These are phyloP conservation scores for Sitta europaea DNA, from an alignment of 2,113 vertebrate species.

Conservation along the genomic window DNA sequence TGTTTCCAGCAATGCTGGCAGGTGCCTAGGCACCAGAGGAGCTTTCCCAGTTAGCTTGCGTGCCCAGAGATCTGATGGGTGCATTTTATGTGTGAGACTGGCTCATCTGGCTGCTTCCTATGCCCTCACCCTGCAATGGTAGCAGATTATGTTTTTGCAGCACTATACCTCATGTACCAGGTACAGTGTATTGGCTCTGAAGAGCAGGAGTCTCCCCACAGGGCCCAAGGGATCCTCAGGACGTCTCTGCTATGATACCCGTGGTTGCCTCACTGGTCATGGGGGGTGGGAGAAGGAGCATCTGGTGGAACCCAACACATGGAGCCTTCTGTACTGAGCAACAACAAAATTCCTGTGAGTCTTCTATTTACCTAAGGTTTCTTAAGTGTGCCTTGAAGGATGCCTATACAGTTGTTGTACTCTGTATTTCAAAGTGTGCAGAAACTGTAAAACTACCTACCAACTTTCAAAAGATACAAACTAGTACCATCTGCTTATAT, in stretches of 20 bases:
- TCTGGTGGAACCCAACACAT: not conserved
- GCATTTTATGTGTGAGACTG: not conserved
- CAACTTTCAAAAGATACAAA: not conserved
- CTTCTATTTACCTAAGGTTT: not conserved
- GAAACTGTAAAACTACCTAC: not conserved
- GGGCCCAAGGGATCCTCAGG: not conserved
- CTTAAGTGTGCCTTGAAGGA: not conserved
- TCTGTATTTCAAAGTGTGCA: not conserved
- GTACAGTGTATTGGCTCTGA: not conserved
- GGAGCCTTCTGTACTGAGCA: not conserved
- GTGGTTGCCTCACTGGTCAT: not conserved
- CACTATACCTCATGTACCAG: fast-evolving
- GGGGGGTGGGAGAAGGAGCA: not conserved
- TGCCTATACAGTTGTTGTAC: not conserved
- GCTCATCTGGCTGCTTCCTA: not conserved
- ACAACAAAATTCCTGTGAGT: not conserved
- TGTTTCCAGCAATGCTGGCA: not conserved
- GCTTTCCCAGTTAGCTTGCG: not conserved
- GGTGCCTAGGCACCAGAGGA: not conserved
- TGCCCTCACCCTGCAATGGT: not conserved
- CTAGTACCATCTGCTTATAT: not conserved
- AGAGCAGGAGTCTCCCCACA: not conserved
- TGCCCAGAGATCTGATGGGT: not conserved
- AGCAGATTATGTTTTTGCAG: not conserved
- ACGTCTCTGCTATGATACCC: not conserved